These are phyloP conservation scores for Eulemur coronatus DNA, from an alignment of 2,797 vertebrate genomes.

Conservation along the genomic window DNA sequence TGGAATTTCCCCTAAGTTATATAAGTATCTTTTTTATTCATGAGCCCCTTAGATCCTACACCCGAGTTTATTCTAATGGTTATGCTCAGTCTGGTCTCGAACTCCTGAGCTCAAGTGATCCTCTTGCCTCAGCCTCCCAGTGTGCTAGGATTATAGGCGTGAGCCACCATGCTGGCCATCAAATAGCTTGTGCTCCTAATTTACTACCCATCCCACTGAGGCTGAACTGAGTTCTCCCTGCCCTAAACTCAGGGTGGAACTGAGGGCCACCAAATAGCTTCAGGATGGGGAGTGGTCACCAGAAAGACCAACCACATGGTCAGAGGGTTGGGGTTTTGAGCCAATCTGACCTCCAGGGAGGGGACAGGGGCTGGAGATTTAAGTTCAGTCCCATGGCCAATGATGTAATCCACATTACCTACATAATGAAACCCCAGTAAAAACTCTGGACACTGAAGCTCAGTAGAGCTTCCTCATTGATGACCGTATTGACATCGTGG, in stretches of 20 bases:
- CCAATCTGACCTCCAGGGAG: neutral
- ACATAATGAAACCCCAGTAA: neutral
- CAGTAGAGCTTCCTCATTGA: neutral
- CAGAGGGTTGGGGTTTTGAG: neutral
- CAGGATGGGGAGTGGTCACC: neutral
- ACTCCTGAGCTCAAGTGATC: too few relatives aligned
- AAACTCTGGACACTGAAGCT: neutral
- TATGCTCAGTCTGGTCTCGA: too few relatives aligned
- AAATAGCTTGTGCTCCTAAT: too few relatives aligned
- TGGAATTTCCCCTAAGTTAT: conserved; percentile 1
- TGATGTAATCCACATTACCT: neutral
- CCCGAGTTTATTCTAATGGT: neutral
- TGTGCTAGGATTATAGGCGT: too few relatives aligned
- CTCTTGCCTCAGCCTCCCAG: too few relatives aligned
- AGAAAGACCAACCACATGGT: neutral
- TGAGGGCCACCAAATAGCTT: neutral
- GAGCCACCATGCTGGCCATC: too few relatives aligned
- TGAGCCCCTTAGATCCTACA: neutral
- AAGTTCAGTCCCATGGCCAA: neutral
- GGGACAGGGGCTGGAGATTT: neutral
- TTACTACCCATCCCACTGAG: too few relatives aligned
- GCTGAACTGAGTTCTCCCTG: too few relatives aligned
- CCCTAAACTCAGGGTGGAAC: too few relatives aligned
- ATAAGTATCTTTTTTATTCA: neutral
- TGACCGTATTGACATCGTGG: neutral